Evolutionary conservation across 1,140 invertebrate genomes (phyloP), one percentile per base, ranked within the genome.

Genomic region (Bombus waltoni): DNA sequence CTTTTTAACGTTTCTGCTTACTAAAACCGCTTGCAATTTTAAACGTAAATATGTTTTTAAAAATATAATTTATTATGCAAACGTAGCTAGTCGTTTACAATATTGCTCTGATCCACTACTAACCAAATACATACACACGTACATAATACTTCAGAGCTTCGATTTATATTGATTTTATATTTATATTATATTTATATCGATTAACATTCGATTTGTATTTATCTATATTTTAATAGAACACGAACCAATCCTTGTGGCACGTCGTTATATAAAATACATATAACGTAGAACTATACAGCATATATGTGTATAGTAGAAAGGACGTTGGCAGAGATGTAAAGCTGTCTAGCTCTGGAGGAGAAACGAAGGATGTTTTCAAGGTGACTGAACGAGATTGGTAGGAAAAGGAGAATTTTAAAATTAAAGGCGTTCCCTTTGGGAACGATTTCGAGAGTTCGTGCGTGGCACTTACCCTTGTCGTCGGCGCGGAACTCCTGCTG

Each of bases 401-500:
- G 59, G 68, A 13, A 32, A 81, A 32, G 38, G 35, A n/a, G 32
- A 77, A 42, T 68, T 73, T 25, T 73, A 73, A 81, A 81, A 85
- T 85, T 81, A 81, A 79, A 74, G 83, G 35, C 5, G 28, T 53
- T n/a, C 47, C 38, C 18, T 79, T 25, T 10, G 66, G 78, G 70
- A 66, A 77, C 42, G 78, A 85, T 86, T 76, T 70, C 25, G 62
- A 82, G 72, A 65, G 40, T 75, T 38, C 40, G 47, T 70, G 62
- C 47, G 72, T 82, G 70, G 75, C 71, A 75, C 85, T 78, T 94
- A 98, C 97, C 97, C 96, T 97, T 96, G 95, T 98, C 97, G 94
- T 97, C 97, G 83, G 97, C 95, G 86, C 96, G 95, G 94, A 98
- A 98, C 94, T 98, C 97, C 75, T 97, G 96, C 92, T 97, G 96